Evolutionary conservation across 2,888 invertebrate genomes (phyloP), one percentile per base, ranked within the genome.

Genomic region (Mesoligia furuncula): DNA sequence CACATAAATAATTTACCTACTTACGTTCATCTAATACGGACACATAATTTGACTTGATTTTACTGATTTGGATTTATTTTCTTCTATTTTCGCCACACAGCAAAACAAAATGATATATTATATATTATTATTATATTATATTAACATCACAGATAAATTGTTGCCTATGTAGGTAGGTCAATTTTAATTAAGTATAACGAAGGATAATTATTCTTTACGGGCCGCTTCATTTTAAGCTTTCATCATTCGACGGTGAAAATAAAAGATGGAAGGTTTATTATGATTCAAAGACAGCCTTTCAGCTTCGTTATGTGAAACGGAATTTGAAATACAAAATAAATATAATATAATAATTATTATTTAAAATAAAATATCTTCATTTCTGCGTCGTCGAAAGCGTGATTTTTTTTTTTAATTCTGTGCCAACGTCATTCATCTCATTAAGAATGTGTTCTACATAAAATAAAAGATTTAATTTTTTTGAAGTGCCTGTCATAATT

Each of bases 201-300:
- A 67, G 54, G 62, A 68, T 81, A 57, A 66, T 57, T 75, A 66
- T 57, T 75, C 27, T 72, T 69, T 66, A 73, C 54, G 73, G 48
- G 59, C 57, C 64, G 36, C 27, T 62, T 79, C 74, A 71, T 81
- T 77, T 57, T 71, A 54, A 72, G 68, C 59, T 83, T 83, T 80
- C 70, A 80, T 73, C 77, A 70, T 81, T 84, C 69, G 66, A 72
- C 67, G 51, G 61, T 27, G 51, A 80, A 82, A 83, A 88, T 84
- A 80, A 84, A 85, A 84, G 79, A 78, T 78, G 84, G 59, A 59
- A 68, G 76, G 69, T 79, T 88, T 83, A 82, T 85, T 81, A 85
- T 76, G 64, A 83, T 85, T 85, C 79, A 81, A 84, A 84, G 86
- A 87, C 79, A 82, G 72, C 83, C 76, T 87, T 89, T 88, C 82